phyloP scores from a whole-genome alignment of 2,113 vertebrate species.

The Myotis brandtii region DNA sequence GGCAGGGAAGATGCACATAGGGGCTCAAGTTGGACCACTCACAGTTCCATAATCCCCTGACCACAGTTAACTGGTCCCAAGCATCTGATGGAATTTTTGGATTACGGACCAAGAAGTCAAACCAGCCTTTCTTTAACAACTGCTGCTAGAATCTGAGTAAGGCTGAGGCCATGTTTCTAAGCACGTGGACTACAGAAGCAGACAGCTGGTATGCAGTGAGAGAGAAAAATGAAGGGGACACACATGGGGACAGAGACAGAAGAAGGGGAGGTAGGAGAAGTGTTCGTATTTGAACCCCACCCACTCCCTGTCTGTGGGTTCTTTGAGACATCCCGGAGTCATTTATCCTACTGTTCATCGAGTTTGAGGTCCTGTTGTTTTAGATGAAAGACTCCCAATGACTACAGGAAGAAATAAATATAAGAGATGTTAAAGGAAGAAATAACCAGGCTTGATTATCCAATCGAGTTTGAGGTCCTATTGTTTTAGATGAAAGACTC shows the following conservation, averaged over 20 bases:
- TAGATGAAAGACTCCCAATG: not conserved
- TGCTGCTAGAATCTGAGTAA: not conserved
- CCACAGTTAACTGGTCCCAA: not conserved
- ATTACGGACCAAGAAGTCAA: not conserved
- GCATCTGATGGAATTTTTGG: not conserved
- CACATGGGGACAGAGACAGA: not conserved
- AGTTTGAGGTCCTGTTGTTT: not conserved
- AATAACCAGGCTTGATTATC: not conserved
- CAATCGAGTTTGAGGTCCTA: not conserved
- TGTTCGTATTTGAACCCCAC: not conserved
- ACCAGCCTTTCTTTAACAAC: not conserved
- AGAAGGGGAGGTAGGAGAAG: not conserved
- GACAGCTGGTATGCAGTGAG: not conserved
- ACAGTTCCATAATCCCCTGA: not conserved
- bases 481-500: not conserved
- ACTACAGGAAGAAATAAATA: not conserved
- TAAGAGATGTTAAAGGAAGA: not conserved
- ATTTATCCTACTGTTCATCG: not conserved
- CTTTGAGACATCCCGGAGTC: not conserved
- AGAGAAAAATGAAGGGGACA: not conserved
- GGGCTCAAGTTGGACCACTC: not conserved
- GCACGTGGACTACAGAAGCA: not conserved
- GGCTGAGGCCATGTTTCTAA: not conserved
- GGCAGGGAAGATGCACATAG: not conserved
- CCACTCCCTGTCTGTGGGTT: not conserved